Evolutionary conservation across 2,888 invertebrate species (phyloP), one percentile per base, ranked within the genome.

Genomic region (Thymelicus acteon): DNA sequence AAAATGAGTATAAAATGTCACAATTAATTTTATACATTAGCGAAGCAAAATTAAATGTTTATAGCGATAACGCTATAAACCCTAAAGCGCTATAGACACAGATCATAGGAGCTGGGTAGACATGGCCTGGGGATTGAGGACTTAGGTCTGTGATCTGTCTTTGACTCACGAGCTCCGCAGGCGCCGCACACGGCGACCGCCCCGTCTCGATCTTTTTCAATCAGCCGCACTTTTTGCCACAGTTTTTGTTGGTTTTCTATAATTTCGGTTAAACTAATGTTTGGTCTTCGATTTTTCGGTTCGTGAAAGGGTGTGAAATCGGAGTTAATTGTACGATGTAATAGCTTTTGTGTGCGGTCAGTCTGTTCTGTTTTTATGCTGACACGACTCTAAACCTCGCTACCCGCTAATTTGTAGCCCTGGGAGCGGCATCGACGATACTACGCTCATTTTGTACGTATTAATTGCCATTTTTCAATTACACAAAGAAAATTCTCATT

Each of bases 271-370:
- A 93, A 93, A 91, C 93, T 91, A 93, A 92, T 93, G 93, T 93
- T 93, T 93, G 93, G 90, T 85, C 89, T 93, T 89, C 91, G 91
- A 93, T 93, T 93, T 92, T 89, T 91, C 92, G 93, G 93, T 93
- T 93, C 93, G 89, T 93, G 91, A 93, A 92, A 90, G 89, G 85
- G 92, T 92, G 93, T 93, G 93, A 93, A 93, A 93, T 93, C 85
- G 89, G 75, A 91, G 85, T 90, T 93, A 93, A 93, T 93, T 90
- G 89, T 85, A 88, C 87, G 88, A 88, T 88, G 87, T 86, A 90
- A 91, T 88, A 84, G 87, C 87, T 89, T 90, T 92, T 90, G 90
- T 90, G 87, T 87, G 88, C 88, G 90, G 87, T 85, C 87, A 92
- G 83, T 90, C 90, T 88, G 84, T 85, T 85, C 78, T 80, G 80